Conservation (phyloP, 2,113 vertebrate species). For the Equus quagga region DNA sequence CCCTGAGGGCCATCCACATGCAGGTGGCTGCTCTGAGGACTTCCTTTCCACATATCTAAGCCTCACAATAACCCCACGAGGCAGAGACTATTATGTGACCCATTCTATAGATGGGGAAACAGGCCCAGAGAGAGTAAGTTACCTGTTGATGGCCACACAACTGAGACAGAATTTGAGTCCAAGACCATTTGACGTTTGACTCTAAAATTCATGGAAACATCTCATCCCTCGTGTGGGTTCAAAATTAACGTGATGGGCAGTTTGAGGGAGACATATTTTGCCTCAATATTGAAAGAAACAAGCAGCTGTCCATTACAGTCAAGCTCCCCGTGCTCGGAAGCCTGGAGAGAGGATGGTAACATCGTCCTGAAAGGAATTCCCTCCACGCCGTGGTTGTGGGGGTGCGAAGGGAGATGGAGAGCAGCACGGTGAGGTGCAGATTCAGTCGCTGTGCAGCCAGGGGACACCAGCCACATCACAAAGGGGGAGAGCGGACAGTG, state of each 20-base stretch:
- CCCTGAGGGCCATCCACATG: fast-evolving
- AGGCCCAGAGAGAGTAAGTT: neutral
- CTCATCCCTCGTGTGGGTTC: neutral
- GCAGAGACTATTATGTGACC: too few relatives aligned
- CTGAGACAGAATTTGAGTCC: neutral
- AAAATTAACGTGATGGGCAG: neutral
- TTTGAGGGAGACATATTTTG: neutral
- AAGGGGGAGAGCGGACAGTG: neutral
- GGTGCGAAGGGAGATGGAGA: too few relatives aligned
- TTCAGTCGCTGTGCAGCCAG: neutral
- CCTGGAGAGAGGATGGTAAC: neutral
- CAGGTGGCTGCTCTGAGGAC: neutral
- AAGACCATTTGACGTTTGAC: neutral
- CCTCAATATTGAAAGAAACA: neutral
- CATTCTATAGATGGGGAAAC: neutral
- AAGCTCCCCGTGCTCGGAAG: neutral
- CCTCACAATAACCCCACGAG: neutral
- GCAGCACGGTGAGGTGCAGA: neutral
- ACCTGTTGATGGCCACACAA: neutral
- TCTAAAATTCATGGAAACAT: neutral
- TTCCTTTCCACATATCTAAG: too few relatives aligned
- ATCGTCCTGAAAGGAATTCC: neutral
- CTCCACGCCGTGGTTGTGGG: neutral
- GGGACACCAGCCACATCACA: fast-evolving
- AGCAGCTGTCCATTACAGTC: neutral